Evolutionary conservation across 2,113 vertebrate genomes (phyloP).

Genomic region (Erythrolamprus reginae): DNA sequence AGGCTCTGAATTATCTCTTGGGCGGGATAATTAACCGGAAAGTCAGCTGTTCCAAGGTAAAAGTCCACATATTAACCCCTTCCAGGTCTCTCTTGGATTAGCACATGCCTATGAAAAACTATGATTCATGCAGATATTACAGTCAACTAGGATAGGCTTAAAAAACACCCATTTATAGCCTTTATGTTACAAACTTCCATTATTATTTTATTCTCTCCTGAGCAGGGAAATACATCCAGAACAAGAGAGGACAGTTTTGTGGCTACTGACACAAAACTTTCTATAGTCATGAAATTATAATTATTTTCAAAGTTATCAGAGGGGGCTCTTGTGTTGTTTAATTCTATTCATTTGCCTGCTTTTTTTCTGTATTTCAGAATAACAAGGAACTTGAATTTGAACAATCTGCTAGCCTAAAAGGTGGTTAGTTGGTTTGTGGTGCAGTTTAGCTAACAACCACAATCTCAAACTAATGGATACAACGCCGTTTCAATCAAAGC

Average conservation of each 20-base stretch:
- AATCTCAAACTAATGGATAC: background rate
- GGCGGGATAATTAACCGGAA: background rate
- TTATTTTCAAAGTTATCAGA: background rate
- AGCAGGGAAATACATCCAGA: background rate
- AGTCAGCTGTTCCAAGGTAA: accelerated
- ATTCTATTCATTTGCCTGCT: background rate
- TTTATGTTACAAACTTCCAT: background rate
- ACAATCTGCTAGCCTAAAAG: background rate
- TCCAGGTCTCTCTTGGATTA: accelerated
- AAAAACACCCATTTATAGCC: background rate
- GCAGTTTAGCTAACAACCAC: background rate
- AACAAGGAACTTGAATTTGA: background rate
- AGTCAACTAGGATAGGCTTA: background rate
- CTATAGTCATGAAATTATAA: background rate
- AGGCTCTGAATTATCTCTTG: accelerated
- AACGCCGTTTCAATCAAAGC: background rate
- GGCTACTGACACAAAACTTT: background rate
- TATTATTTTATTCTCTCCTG: background rate
- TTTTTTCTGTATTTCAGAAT: background rate
- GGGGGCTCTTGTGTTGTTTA: background rate
- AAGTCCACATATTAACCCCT: background rate
- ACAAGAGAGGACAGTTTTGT: background rate
- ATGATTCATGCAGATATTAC: accelerated
- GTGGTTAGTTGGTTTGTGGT: background rate
- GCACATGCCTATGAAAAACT: accelerated